phyloP scores from a whole-genome alignment of 1,140 invertebrate species.

The Drosophila melanica region DNA sequence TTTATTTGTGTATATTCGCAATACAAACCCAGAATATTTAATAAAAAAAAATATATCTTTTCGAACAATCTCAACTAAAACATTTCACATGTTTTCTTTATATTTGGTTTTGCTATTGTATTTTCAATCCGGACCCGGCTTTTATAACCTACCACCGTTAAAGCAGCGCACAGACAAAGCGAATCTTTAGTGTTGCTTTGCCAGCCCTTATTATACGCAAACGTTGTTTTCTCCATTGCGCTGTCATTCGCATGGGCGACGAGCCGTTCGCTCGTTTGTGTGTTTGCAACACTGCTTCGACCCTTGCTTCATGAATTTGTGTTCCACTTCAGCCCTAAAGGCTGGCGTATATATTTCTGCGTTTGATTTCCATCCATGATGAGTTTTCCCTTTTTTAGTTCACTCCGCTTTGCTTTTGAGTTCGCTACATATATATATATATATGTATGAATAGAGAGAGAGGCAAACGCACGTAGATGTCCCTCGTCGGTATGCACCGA shows the following conservation, averaged over 20 bases:
- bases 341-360: slow-evolving; percentile 63
- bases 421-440: slow-evolving; percentile 34
- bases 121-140: slow-evolving; percentile 32
- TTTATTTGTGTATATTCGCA: too few relatives aligned
- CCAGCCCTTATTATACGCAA: slow-evolving; percentile 3
- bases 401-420: slow-evolving; percentile 52
- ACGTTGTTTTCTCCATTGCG: slow-evolving; percentile 32
- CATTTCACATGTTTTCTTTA: slow-evolving; percentile 3
- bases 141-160: slow-evolving; percentile 40
- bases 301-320: slow-evolving; percentile 76
- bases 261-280: slow-evolving; percentile 43
- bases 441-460: too few relatives aligned
- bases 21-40: neutral
- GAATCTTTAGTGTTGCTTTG: slow-evolving; percentile 7
- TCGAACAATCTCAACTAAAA: neutral
- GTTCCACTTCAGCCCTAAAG: slow-evolving; percentile 72
- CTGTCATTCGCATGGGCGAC: slow-evolving; percentile 42
- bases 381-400: slow-evolving; percentile 77
- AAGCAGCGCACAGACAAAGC: slow-evolving; percentile 7
- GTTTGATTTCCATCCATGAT: slow-evolving; percentile 82
- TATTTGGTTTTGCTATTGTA: neutral
- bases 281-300: slow-evolving; percentile 57
- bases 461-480: slow-evolving; percentile 28
- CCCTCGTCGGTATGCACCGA: slow-evolving; percentile 50
- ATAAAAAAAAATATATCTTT: neutral